These are phyloP conservation scores for Myripristis murdjan DNA, from an alignment of 2,797 vertebrate genomes.

Conservation along the genomic window DNA sequence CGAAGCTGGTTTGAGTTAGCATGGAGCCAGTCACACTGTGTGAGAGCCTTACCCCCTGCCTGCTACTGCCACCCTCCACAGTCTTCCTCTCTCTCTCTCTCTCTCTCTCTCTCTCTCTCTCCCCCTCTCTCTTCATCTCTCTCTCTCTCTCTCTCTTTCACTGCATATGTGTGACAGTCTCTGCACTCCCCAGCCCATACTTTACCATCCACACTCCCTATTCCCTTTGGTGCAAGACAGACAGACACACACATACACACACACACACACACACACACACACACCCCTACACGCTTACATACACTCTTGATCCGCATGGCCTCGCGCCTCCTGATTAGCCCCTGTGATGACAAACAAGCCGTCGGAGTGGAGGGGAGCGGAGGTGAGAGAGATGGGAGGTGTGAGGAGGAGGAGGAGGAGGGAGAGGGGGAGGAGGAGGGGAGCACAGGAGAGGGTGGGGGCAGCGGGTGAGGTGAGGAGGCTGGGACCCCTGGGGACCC, in stretches of 20 bases:
- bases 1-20: constrained; percentile 87
- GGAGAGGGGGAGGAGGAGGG: too few species aligned
- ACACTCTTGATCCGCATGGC: constrained; percentile 73
- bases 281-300: too few species aligned
- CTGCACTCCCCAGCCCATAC: constrained; percentile 18
- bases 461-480: constrained; percentile 80
- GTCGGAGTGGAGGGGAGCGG: constrained; percentile 76
- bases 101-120: constrained; percentile 19
- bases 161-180: constrained; percentile 59
- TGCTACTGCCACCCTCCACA: constrained; percentile 79
- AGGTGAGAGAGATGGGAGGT: constrained; percentile 56
- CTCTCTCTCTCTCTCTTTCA: constrained; percentile 48
- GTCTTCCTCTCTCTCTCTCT: constrained; percentile 54
- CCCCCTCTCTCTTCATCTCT: background rate
- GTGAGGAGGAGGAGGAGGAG: constrained; percentile 52
- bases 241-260: constrained; percentile 12
- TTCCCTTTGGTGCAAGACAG: constrained; percentile 18
- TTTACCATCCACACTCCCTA: constrained; percentile 34
- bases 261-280: too few species aligned
- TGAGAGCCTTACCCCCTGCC: constrained; percentile 88
- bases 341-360: constrained; percentile 84
- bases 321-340: constrained; percentile 80
- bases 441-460: constrained; percentile 6
- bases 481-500: constrained; percentile 85
- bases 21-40: constrained; percentile 96